Evolutionary conservation across 2,888 invertebrate genomes (phyloP).

Genomic region (Lutraria lutraria): DNA sequence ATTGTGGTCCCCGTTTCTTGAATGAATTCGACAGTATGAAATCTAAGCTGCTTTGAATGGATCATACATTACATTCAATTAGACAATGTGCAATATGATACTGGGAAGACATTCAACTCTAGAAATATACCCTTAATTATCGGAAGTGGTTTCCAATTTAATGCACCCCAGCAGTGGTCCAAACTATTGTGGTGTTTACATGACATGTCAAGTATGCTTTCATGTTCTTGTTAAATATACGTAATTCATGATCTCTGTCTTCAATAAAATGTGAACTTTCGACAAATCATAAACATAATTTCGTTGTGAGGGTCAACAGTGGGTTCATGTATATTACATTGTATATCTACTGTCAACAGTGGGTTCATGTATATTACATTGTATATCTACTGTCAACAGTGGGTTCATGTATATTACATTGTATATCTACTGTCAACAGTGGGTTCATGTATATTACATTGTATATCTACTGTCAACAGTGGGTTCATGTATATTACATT

Average conservation of each 20-base stretch:
- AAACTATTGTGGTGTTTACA: background rate
- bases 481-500: too few species aligned
- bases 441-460: too few species aligned
- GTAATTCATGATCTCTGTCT: background rate
- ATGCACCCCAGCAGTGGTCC: background rate
- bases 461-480: too few species aligned
- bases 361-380: too few species aligned
- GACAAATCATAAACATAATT: background rate
- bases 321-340: too few species aligned
- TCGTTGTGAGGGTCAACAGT: background rate
- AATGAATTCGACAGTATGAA: background rate
- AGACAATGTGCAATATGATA: background rate
- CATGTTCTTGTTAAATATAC: background rate
- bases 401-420: too few species aligned
- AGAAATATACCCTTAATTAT: background rate
- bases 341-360: too few species aligned
- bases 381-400: too few species aligned
- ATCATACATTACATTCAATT: background rate
- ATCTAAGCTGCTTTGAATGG: background rate
- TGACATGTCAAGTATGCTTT: conserved; percentile 8
- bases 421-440: too few species aligned
- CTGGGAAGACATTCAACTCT: background rate
- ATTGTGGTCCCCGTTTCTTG: background rate
- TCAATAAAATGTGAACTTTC: background rate
- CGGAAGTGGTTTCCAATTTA: conserved; percentile 15